phyloP scores from a whole-genome alignment of 2,113 vertebrate genomes.

The Ceyx melanurus region DNA sequence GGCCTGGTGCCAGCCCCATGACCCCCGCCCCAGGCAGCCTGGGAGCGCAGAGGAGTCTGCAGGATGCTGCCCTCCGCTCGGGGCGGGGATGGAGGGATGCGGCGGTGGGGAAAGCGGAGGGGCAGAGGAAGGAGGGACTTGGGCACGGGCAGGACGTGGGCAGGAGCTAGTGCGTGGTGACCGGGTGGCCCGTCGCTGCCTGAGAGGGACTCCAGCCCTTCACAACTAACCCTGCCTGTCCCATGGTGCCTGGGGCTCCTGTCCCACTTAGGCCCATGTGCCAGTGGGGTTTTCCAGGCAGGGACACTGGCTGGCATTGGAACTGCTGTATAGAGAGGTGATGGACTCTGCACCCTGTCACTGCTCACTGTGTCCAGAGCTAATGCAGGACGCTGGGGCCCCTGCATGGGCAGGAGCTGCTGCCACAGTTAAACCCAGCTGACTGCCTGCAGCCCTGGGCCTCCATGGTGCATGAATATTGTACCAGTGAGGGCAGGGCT shows the following conservation, averaged over 20 bases:
- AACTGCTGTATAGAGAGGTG: background rate
- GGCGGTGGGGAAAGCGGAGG: accelerated
- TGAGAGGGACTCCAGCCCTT: background rate
- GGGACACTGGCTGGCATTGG: background rate
- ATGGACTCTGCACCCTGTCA: background rate
- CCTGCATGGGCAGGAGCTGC: background rate
- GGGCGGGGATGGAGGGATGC: background rate
- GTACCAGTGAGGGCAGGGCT: background rate
- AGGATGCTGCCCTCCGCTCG: background rate
- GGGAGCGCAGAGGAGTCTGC: background rate
- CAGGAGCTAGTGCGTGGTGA: background rate
- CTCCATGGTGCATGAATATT: background rate
- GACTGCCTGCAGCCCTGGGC: background rate
- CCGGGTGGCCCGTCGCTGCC: accelerated
- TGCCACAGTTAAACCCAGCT: background rate
- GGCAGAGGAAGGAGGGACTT: background rate
- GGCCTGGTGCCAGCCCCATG: background rate
- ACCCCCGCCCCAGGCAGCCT: background rate
- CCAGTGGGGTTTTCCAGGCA: background rate
- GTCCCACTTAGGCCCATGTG: background rate
- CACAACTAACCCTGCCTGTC: background rate
- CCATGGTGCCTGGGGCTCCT: accelerated
- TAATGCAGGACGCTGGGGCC: accelerated
- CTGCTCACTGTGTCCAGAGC: background rate
- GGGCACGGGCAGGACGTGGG: background rate